Evolutionary conservation across 2,113 vertebrate species (phyloP), one percentile per base, ranked within the genome.

Genomic region (Scomber japonicus): DNA sequence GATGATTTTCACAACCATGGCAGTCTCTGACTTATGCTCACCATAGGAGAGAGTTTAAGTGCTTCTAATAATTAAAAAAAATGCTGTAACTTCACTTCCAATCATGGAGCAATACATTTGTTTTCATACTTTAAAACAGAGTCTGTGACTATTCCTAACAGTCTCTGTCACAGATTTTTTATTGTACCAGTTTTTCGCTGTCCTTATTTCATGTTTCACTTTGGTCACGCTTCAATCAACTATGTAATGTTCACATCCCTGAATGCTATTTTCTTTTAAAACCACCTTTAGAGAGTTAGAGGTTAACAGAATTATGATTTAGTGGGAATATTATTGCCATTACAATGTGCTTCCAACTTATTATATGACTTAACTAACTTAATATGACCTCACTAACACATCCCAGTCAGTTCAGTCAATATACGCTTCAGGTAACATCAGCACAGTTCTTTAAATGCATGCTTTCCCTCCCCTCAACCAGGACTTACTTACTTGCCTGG

Each of bases 151-250:
- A 5, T 24, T 15, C 12, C 46, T 7, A 17, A 15, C 51, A 35
- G 11, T 21, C 13, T 19, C 3, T 69, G 59, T 71, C 16, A n/a
- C 10, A 17, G 11, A 31, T 15, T 75, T 73, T 50, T n/a, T 9
- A 5, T 21, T 56, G 16, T 51, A 30, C 21, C 31, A 48, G 21
- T 35, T 48, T 19, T 56, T 56, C 27, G 15, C 50, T 57, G 27
- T n/a, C 14, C 50, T 68, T 21, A 59, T 57, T 81, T 63, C 19
- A 31, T 17, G 2, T 50, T 61, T 68, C 57, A 27, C 21, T 35
- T 59, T 5, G 50, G 53, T 71, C 50, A 50, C 17, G 48, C 7
- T 40, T 8, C 9, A 7, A 10, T 40, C 35, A 40, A 40, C 35
- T 40, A 7, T 40, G 35, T 40, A 9, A 40, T 7, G 35, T 10